These are phyloP conservation scores for Cylloceria caligata DNA, from an alignment of 2,888 invertebrate genomes.

Conservation along the genomic window DNA sequence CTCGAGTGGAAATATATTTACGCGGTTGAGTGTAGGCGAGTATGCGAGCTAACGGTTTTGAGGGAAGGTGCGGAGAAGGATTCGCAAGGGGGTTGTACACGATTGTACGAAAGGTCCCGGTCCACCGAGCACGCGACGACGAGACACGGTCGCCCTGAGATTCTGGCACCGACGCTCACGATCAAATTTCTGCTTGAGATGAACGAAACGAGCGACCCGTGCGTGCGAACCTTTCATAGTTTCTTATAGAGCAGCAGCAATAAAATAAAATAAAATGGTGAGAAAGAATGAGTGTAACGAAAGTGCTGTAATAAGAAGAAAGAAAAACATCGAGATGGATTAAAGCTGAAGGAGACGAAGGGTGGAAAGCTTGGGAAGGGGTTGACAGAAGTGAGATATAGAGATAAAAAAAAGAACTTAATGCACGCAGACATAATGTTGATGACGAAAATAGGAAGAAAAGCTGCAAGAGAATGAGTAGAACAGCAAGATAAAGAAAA, in stretches of 20 bases:
- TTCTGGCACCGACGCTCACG: constrained; percentile 58
- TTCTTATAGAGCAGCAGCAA: background rate
- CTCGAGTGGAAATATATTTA: constrained; percentile 65
- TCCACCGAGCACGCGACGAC: constrained; percentile 63
- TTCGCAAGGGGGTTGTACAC: constrained; percentile 51
- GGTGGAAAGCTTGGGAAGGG: background rate
- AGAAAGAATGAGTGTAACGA: constrained; percentile 35
- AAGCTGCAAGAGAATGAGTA: constrained; percentile 16
- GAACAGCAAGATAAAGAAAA: constrained; percentile 12
- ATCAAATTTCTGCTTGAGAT: constrained; percentile 51
- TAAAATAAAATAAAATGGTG: constrained; percentile 27
- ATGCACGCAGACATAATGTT: background rate
- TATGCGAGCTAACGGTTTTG: constrained; percentile 12
- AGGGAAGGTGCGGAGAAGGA: constrained; percentile 1
- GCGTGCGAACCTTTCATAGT: constrained; percentile 54
- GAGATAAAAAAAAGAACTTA: background rate
- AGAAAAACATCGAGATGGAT: constrained; percentile 35
- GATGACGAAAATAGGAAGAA: background rate
- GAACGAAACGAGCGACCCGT: constrained; percentile 52
- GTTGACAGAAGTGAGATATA: background rate
- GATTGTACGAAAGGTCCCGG: constrained; percentile 60
- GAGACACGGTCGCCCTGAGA: constrained; percentile 53
- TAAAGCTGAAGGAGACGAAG: too few species aligned
- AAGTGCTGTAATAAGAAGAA: constrained; percentile 30
- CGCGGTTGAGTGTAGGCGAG: constrained; percentile 48